Evolutionary conservation across 2,888 invertebrate genomes (phyloP), one percentile per base, ranked within the genome.

Genomic region (Byasa hedistus): DNA sequence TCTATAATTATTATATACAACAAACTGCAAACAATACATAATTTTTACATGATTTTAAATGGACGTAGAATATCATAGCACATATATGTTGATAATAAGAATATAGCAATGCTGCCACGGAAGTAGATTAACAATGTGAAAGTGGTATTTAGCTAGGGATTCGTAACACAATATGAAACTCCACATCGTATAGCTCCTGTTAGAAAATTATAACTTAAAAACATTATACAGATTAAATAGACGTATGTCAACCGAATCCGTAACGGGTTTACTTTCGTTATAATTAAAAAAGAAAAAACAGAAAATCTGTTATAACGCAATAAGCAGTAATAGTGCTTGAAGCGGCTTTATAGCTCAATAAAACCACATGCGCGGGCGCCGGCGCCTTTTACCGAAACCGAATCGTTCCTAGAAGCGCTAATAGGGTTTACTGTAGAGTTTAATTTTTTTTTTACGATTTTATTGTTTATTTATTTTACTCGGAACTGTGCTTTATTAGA

Each of bases 311-410:
- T 70, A 75, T 79, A 79, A 77, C 80, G 76, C 78, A 78, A 82
- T 81, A 83, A 81, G 80, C 75, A 69, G 76, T 81, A 80, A 79
- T 80, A 74, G 75, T 65, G 66, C 69, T 75, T 78, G 74, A 73
- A 76, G 73, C 75, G 69, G 73, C 69, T 82, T 82, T 80, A 81
- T 78, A 71, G 75, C 69, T 65, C 75, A 73, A 81, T 80, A 82
- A 81, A 81, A 72, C 63, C 68, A 63, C 61, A 63, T 68, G 66
- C 68, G 61, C 59, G 61, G 69, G 69, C 72, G 71, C 73, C 76
- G 78, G 72, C 74, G 73, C 77, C 77, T 71, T 71, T 75, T 73
- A 74, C 68, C 73, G 60, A 73, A 74, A 72, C 69, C 55, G 68
- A 76, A 73, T 69, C 65, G 65, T 78, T 78, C 78, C 73, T 73